Percentiles rank a stretch among this genome's conserved stretches.
phyloP scores from a whole-genome alignment of 2,113 vertebrate species.

The Ciconia boyciana region DNA sequence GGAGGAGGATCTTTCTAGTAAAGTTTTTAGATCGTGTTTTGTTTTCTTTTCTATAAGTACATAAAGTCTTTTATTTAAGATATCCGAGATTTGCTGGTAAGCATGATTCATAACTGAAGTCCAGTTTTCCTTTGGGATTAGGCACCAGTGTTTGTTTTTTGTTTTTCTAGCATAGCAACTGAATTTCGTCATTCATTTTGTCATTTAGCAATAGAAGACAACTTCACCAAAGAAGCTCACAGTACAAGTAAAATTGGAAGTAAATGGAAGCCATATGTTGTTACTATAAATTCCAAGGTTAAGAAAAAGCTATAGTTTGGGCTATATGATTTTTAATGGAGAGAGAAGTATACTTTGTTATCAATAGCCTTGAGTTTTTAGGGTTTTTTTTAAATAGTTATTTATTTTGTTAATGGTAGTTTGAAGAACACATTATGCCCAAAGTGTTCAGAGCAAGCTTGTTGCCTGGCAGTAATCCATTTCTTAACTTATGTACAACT shows the following conservation, averaged over 20 bases:
- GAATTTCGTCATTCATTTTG: slow-evolving; percentile 85
- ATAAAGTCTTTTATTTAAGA: slow-evolving; percentile 74
- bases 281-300: slow-evolving; percentile 72
- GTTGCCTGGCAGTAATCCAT: slow-evolving; percentile 87
- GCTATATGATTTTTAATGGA: slow-evolving; percentile 51
- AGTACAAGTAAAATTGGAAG: slow-evolving; percentile 78
- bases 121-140: slow-evolving; percentile 79
- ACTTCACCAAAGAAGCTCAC: slow-evolving; percentile 80
- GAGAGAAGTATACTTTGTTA: slow-evolving; percentile 53
- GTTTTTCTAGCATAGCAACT: slow-evolving; percentile 85
- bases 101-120: slow-evolving; percentile 81
- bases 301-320: slow-evolving; percentile 56
- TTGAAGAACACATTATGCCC: slow-evolving; percentile 59
- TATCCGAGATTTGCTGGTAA: slow-evolving; percentile 76
- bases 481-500: slow-evolving; percentile 81
- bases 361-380: slow-evolving; percentile 58
- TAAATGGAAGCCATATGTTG: slow-evolving; percentile 82
- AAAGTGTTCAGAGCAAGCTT: slow-evolving; percentile 72
- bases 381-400: slow-evolving; percentile 14
- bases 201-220: slow-evolving; percentile 83
- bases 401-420: slow-evolving; percentile 71
- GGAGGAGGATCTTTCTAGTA: slow-evolving; percentile 6
- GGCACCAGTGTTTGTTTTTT: slow-evolving; percentile 79
- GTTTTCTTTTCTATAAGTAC: slow-evolving; percentile 71
- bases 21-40: slow-evolving; percentile 39